Conservation (phyloP, 2,888 invertebrate species). For the Operophtera brumata region DNA sequence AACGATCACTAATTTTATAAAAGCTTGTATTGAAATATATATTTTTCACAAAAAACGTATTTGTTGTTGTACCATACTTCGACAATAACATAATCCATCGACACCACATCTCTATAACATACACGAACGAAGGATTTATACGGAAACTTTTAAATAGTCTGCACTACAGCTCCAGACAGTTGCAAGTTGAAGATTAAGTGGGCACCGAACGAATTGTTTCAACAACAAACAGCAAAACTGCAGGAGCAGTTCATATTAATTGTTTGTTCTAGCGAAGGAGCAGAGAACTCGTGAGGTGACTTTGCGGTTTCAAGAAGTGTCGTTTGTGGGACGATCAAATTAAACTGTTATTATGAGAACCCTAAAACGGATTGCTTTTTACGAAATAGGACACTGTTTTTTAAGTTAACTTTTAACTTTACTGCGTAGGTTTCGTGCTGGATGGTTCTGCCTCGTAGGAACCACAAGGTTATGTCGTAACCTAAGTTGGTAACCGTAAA, state of each 20-base stretch:
- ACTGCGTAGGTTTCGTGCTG: no score
- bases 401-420: no score
- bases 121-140: constrained; percentile 44
- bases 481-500: no score
- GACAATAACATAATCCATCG: no score
- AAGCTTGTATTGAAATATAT: no score
- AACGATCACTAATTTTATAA: no score
- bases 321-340: not conserved
- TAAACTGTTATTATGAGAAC: not conserved
- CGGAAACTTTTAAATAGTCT: constrained; percentile 52
- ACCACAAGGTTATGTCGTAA: no score
- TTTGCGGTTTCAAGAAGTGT: not conserved
- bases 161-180: constrained; percentile 37
- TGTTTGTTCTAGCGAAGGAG: constrained; percentile 23
- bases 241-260: constrained; percentile 41
- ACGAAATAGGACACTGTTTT: no score
- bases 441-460: no score
- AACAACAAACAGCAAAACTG: constrained; percentile 48
- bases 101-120: constrained; percentile 9
- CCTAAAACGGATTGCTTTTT: no score
- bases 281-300: constrained; percentile 1
- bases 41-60: no score
- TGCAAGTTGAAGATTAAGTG: constrained; percentile 50
- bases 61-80: no score
- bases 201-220: constrained; percentile 48